A percentile compares a stretch with the other conserved stretches of the same genome.
These are phyloP conservation scores for Drosophila auraria DNA, from an alignment of 1,140 invertebrate species.

Conservation along the genomic window DNA sequence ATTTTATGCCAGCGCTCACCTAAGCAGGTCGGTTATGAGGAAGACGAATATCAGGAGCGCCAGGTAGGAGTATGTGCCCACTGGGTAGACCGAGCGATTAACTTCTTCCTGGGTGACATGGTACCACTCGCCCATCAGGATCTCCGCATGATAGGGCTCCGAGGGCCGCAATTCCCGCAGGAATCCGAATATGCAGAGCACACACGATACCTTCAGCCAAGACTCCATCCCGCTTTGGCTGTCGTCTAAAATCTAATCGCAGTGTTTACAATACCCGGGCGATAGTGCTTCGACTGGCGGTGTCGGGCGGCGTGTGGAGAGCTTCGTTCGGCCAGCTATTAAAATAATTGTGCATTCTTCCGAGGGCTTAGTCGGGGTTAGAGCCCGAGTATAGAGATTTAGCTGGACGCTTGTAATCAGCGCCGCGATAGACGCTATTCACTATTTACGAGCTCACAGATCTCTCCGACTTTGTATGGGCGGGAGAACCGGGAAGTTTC, in stretches of 20 bases:
- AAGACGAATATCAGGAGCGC: conserved; percentile 90
- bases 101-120: conserved; percentile 88
- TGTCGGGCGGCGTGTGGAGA: conserved; percentile 23
- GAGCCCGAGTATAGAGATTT: conserved; percentile 35
- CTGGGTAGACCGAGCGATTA: conserved; percentile 89
- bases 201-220: conserved; percentile 88
- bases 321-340: conserved; percentile 87
- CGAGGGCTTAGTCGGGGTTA: conserved; percentile 37
- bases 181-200: conserved; percentile 92
- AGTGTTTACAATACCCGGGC: conserved; percentile 1
- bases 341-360: conserved; percentile 66
- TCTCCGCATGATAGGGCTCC: conserved; percentile 92
- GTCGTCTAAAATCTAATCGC: conserved; percentile 55
- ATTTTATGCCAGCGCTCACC: conserved; percentile 69
- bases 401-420: conserved; percentile 35
- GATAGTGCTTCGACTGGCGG: conserved; percentile 1
- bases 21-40: conserved; percentile 91
- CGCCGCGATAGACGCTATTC: conserved; percentile 3
- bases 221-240: conserved; percentile 61
- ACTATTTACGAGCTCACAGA: conserved; percentile 24
- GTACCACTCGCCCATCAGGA: conserved; percentile 88
- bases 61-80: conserved; percentile 91
- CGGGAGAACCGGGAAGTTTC: conserved; percentile 24
- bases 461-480: background rate
- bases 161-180: conserved; percentile 92